These are phyloP conservation scores for Drosophila ercepeae DNA, from an alignment of 1,140 invertebrate species.

Conservation along the genomic window DNA sequence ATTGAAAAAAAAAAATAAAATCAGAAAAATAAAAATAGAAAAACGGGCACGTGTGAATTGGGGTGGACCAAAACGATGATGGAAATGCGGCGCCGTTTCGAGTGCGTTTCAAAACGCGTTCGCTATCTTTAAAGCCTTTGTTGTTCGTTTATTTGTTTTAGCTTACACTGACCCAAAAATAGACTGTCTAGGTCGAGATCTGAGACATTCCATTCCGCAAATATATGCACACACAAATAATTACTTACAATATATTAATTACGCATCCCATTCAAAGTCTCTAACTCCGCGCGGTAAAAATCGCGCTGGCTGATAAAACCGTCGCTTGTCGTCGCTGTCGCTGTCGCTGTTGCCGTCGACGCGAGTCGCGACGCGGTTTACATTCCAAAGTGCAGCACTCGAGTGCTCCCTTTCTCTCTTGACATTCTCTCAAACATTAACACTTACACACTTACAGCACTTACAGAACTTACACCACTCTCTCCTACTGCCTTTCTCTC, in stretches of 20 bases:
- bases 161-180: slow-evolving; percentile 60
- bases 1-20: background rate
- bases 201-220: slow-evolving; percentile 12
- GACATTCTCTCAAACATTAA: background rate
- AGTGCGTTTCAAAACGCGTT: slow-evolving; percentile 5
- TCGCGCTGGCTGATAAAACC: slow-evolving; percentile 62
- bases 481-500: background rate
- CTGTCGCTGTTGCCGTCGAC: slow-evolving; percentile 26
- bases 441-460: background rate
- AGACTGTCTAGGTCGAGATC: slow-evolving; percentile 40
- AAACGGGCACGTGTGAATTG: slow-evolving; percentile 27
- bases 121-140: slow-evolving; percentile 23
- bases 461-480: background rate
- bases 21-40: background rate
- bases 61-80: slow-evolving; percentile 25
- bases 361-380: slow-evolving; percentile 54
- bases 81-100: background rate
- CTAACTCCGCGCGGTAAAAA: slow-evolving; percentile 37
- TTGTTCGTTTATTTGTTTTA: slow-evolving; percentile 41
- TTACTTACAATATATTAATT: slow-evolving; percentile 40
- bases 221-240: background rate
- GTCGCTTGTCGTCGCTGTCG: slow-evolving; percentile 9
- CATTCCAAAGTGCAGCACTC: slow-evolving; percentile 70
- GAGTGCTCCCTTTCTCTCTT: background rate
- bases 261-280: slow-evolving; percentile 73